Evolutionary conservation across 2,888 invertebrate species (phyloP), one percentile per base, ranked within the genome.

Genomic region (Monochamus alternatus): DNA sequence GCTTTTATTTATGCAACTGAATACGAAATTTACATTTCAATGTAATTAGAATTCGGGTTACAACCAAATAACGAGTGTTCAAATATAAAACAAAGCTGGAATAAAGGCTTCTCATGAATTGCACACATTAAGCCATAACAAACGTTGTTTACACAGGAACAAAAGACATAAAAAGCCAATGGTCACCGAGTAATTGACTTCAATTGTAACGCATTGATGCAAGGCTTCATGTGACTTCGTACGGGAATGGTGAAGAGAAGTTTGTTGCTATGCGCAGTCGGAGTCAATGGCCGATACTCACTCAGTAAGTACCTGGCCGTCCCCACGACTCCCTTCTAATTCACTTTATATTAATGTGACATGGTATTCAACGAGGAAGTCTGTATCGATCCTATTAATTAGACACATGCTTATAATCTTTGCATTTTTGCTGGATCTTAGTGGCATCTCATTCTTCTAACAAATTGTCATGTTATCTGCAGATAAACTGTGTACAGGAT

Each of bases 211-310:
- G 74, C 74, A 78, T 78, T 79, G 74, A 77, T 79, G 78, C 72
- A 67, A 76, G 67, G 73, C 63, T 74, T 74, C 78, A 67, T 52
- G 63, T 75, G 77, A 77, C 75, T 73, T 73, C 69, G 69, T 75
- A 72, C 74, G 65, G 76, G 73, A 73, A 79, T 60, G 63, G 62
- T 63, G 38, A 51, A 62, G 47, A 71, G 71, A 71, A 51, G 63
- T 78, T 78, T 78, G 81, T 82, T 82, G 81, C 81, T 82, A 82
- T 79, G 80, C 80, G 71, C 71, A 31, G 71, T 63, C 74, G 77
- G 78, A 80, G 81, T 81, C 82, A 77, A 75, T 68, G 75, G 76
- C 81, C 78, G 70, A 68, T 63, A 70, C 69, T 58, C 76, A 75
- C 76, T 76, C 78, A 75, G 78, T 81, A 78, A 75, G 77, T 81